Conservation (phyloP, 2,888 invertebrate species). For the Merodon equestris region DNA sequence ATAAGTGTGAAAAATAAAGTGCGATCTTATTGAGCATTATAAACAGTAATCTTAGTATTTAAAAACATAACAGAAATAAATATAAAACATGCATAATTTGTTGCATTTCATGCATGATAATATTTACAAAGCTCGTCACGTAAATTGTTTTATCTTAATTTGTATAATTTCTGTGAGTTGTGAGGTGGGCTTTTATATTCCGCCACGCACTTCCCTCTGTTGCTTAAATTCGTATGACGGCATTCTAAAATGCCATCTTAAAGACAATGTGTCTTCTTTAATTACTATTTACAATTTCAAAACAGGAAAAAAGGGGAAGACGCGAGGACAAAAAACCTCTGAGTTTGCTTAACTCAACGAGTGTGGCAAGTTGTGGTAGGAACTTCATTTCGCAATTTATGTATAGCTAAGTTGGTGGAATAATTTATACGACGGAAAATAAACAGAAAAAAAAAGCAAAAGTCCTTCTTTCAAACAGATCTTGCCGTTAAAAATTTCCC, state of each 20-base stretch:
- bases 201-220: not conserved
- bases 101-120: too few relatives aligned
- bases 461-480: conserved; percentile 30
- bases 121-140: too few relatives aligned
- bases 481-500: conserved; percentile 23
- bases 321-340: conserved; percentile 43
- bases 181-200: not conserved
- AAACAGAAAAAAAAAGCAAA: conserved; percentile 20
- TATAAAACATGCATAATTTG: too few relatives aligned
- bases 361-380: conserved; percentile 55
- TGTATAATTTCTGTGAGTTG: conserved; percentile 30
- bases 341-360: conserved; percentile 62
- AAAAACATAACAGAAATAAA: too few relatives aligned
- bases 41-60: too few relatives aligned
- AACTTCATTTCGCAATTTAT: conserved; percentile 63
- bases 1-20: too few relatives aligned
- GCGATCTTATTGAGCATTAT: too few relatives aligned
- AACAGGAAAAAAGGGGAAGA: conserved; percentile 28
- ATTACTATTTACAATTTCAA: conserved; percentile 67
- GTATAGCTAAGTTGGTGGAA: conserved; percentile 49
- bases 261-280: conserved; percentile 68
- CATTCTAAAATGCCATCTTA: conserved; percentile 62
- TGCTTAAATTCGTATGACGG: conserved; percentile 34
- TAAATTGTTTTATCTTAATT: too few relatives aligned
- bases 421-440: conserved; percentile 57